Conservation (phyloP, 2,797 vertebrate genomes). For the Phylloscopus collybita region DNA sequence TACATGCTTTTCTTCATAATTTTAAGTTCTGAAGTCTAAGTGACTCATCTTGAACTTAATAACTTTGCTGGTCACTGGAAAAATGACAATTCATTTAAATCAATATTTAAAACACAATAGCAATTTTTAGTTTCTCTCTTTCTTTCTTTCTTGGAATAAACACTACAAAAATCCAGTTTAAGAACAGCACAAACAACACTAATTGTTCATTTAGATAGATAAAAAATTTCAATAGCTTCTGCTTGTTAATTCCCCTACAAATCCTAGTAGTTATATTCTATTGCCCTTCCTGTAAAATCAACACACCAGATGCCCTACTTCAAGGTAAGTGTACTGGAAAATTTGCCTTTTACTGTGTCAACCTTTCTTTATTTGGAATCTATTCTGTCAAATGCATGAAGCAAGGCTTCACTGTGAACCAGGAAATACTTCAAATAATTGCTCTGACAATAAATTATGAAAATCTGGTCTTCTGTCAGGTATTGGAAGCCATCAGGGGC, state of each 20-base stretch:
- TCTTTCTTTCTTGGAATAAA: slow-evolving; percentile 12
- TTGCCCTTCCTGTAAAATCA: not conserved
- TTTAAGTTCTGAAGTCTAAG: slow-evolving; percentile 16
- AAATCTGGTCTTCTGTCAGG: slow-evolving; percentile 46
- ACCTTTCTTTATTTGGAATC: slow-evolving; percentile 44
- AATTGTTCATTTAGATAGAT: slow-evolving; percentile 40
- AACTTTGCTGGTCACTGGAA: slow-evolving; percentile 30
- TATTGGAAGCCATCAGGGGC: not conserved
- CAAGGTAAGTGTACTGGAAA: slow-evolving; percentile 28
- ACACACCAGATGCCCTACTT: slow-evolving; percentile 40
- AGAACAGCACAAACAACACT: slow-evolving; percentile 14
- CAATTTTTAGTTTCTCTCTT: not conserved
- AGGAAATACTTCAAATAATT: slow-evolving; percentile 38
- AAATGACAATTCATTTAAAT: slow-evolving; percentile 38
- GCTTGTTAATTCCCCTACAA: slow-evolving; percentile 18
- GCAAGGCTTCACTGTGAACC: slow-evolving; percentile 9
- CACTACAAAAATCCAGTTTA: slow-evolving; percentile 19
- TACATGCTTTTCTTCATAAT: slow-evolving; percentile 9
- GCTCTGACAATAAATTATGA: slow-evolving; percentile 21
- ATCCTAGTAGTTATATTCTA: slow-evolving; percentile 21
- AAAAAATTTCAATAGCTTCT: slow-evolving; percentile 15
- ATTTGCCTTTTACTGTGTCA: slow-evolving; percentile 5
- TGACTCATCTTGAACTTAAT: slow-evolving; percentile 40
- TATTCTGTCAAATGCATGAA: slow-evolving; percentile 35
- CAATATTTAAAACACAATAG: slow-evolving; percentile 42